Evolutionary conservation across 92 coral and sea anemone species (phyloP), one percentile per base, ranked within the genome.

Genomic region (Pocillopora grandis): DNA sequence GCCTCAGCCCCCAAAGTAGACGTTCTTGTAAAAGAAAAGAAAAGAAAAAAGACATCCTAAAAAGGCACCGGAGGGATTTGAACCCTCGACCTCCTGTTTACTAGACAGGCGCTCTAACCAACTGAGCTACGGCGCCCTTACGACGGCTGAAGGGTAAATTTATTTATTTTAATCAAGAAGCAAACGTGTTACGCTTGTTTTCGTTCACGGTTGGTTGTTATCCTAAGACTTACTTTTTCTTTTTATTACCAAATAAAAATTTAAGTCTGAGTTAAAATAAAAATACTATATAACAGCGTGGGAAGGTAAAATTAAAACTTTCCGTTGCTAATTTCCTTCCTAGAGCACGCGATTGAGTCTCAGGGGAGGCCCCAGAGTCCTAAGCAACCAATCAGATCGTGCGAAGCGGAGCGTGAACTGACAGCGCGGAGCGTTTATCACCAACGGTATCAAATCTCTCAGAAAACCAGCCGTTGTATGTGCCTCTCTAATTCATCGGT

Each of bases 351-450:
- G 77, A 81, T 59, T 19, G 71, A 86, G 74, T 81, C 93, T 92
- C 95, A 89, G 95, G 84, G 98, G 98, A 94, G 90, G 98, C 93
- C 98, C 97, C 92, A 71, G 88, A 87, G 89, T 92, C 76, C 72
- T 55, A 66, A 59, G 71, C 90, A 92, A 72, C 98, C 98, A 94
- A 94, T 92, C 92, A 92, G 79, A 66, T 14, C 9, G 58, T 76
- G 87, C 80, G 66, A 67, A 59, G 49, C 61, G 21, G 31, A 9
- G 67, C 75, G 82, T 84, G 75, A 81, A 87, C 12, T 81, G 79
- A 76, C 90, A 76, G 78, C 90, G 82, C 90, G 88, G 90, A 82
- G 89, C 74, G 72, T 91, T 80, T 76, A 76, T 76, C 76, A 33
- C 76, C 78, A 90, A 90, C 93, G 89, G 90, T 81, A 86, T 20